Base-by-base conservation (phyloP, 2,113 vertebrate genomes). In the Trochalopteron elliotii region DNA sequence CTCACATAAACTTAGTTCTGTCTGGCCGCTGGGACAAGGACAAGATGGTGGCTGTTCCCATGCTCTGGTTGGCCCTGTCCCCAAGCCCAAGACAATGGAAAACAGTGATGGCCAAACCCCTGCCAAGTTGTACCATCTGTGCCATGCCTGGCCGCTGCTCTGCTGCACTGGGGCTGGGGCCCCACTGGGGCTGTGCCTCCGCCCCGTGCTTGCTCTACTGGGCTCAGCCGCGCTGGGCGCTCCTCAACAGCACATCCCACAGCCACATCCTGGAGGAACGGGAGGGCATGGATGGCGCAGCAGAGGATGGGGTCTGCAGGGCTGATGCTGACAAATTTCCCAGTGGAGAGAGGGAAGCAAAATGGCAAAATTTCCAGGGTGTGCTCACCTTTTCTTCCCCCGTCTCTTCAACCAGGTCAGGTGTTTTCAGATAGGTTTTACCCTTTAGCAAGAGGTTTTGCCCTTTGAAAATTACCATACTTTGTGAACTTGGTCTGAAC, bases 201-300 rank as follows among this genome's bases (percentile, higher is more conserved):
- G 1, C 27, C 5, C 22, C 1, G 0, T 0, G 1, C 47, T 55
- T 39, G 17, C n/a, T 55, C 14, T 64, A 0, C 39, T 18, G 18
- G 18, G 49, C 59, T 55, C 27, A 15, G 68, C 68, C 0, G 0
- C 27, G 10, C 22, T n/a, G 4, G 2, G 16, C 0, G 0, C 60
- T 28, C 65, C 24, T 2, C 42, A 15, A 6, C 40, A 12, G 6
- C 42, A 24, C 24, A 49, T 30, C 35, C 42, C 25, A 7, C 0
- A 25, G 35, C 24, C 12, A 2, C 1, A 7, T 4, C 44, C 27
- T 14, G 31, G 31, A 44, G 37, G 14, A 31, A 18, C 0, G 0
- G 3, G 21, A 50, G 25, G 25, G 8, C 5, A 22, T 50, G 53
- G 25, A 12, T 21, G 25, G 4, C 31, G 37, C 2, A 6, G 52